Conservation (phyloP, 1,140 invertebrate genomes). For the Eulimnadia texana region DNA sequence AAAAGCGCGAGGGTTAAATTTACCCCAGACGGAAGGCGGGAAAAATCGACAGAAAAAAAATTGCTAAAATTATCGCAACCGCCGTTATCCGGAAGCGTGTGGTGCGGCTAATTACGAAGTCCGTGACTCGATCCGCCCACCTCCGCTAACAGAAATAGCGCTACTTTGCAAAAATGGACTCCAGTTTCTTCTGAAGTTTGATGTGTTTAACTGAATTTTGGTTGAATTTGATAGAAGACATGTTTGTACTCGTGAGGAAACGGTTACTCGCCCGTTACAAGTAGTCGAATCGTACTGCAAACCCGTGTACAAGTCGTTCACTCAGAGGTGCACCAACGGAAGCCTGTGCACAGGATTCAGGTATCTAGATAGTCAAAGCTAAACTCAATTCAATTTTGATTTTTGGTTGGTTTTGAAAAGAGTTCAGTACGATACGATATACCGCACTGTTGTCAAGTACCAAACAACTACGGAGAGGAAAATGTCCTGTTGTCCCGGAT, state of each 20-base stretch:
- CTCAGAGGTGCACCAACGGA: conserved; percentile 31
- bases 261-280: conserved; percentile 33
- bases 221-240: conserved; percentile 30
- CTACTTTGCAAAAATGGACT: background rate
- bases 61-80: background rate
- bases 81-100: background rate
- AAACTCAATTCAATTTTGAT: background rate
- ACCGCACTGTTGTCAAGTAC: conserved; percentile 31
- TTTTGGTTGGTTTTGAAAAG: conserved; percentile 25
- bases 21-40: no score
- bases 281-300: conserved; percentile 35
- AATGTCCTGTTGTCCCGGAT: conserved; percentile 43
- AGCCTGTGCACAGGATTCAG: conserved; percentile 34
- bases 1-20: background rate
- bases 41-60: background rate
- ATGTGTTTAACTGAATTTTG: background rate
- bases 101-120: background rate
- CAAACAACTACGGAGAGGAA: conserved; percentile 32
- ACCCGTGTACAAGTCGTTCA: conserved; percentile 35
- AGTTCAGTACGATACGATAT: conserved; percentile 34
- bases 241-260: conserved; percentile 34
- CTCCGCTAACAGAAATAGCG: background rate
- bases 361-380: conserved; percentile 17
- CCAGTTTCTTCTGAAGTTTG: background rate
- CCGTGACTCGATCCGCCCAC: background rate